Percentiles rank a stretch among this genome's conserved stretches.
Conservation (phyloP, 2,888 invertebrate species). For the Lithophane semibrunnea region DNA sequence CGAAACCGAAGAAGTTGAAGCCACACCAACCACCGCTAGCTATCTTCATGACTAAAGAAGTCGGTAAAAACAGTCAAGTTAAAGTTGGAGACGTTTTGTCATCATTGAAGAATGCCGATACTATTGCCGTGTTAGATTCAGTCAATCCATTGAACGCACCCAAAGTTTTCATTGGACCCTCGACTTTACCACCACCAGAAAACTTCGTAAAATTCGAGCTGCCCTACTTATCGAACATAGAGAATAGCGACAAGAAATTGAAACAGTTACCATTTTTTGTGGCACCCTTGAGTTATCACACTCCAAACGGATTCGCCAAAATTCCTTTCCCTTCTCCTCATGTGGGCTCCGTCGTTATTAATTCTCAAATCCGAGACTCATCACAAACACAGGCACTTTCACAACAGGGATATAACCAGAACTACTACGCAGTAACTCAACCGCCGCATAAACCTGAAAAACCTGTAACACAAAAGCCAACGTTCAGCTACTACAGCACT, state of each 20-base stretch:
- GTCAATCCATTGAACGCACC: conserved; percentile 93
- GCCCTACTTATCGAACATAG: conserved; percentile 94
- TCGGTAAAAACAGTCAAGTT: conserved; percentile 86
- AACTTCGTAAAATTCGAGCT: conserved; percentile 95
- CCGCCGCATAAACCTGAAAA: conserved; percentile 76
- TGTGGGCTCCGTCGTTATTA: conserved; percentile 95
- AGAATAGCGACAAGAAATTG: conserved; percentile 93
- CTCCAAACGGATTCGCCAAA: conserved; percentile 96
- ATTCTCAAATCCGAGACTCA: conserved; percentile 85
- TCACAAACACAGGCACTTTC: conserved; percentile 69
- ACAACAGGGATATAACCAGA: conserved; percentile 49
- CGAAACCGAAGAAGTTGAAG: conserved; percentile 91
- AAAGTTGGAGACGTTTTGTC: conserved; percentile 93
- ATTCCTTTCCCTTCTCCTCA: conserved; percentile 96
- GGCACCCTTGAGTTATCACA: conserved; percentile 95
- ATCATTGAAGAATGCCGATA: conserved; percentile 92
- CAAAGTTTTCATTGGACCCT: conserved; percentile 95
- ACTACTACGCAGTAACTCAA: conserved; percentile 71
- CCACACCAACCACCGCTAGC: conserved; percentile 96
- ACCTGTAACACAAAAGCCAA: conserved; percentile 83
- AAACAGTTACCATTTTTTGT: conserved; percentile 95
- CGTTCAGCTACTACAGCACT: conserved; percentile 85
- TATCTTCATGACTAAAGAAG: conserved; percentile 93
- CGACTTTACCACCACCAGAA: conserved; percentile 92
- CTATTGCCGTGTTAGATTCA: conserved; percentile 94